These are phyloP conservation scores for Amazona guildingii DNA, from an alignment of 2,113 vertebrate species.

Conservation along the genomic window DNA sequence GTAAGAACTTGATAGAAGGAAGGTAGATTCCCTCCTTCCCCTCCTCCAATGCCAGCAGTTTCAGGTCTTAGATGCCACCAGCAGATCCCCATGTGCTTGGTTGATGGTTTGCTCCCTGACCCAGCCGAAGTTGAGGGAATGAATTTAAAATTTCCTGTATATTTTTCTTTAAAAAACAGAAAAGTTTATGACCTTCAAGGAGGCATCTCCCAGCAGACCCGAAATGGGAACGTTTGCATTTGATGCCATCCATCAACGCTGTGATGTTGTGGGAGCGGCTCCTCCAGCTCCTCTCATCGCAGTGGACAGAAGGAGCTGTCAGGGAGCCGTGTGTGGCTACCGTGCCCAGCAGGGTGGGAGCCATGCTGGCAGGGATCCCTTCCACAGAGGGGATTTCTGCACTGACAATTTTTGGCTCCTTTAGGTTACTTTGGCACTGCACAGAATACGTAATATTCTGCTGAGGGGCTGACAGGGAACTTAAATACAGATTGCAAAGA, in stretches of 20 bases:
- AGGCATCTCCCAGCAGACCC: background rate
- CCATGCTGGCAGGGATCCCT: background rate
- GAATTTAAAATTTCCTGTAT: background rate
- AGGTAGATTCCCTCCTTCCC: background rate
- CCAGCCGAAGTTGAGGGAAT: background rate
- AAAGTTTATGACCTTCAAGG: background rate
- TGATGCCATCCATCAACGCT: rapidly evolving
- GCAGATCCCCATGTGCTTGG: rapidly evolving
- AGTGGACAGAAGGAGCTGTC: slow-evolving; percentile 38
- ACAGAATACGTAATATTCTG: background rate
- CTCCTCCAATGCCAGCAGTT: background rate
- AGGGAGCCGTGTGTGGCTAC: background rate
- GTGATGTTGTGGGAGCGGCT: rapidly evolving
- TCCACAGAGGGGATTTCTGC: background rate
- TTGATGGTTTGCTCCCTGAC: background rate
- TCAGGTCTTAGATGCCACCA: background rate
- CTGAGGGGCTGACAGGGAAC: background rate
- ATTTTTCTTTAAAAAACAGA: rapidly evolving
- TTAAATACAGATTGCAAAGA: background rate
- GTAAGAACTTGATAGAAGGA: background rate
- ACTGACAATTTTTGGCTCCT: slow-evolving; percentile 32
- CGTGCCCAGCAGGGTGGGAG: background rate
- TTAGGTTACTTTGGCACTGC: slow-evolving; percentile 9
- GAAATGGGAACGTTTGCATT: background rate
- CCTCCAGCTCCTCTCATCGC: background rate